Evolutionary conservation across 1,140 invertebrate genomes (phyloP).

Genomic region (Caenorhabditis elegans): DNA sequence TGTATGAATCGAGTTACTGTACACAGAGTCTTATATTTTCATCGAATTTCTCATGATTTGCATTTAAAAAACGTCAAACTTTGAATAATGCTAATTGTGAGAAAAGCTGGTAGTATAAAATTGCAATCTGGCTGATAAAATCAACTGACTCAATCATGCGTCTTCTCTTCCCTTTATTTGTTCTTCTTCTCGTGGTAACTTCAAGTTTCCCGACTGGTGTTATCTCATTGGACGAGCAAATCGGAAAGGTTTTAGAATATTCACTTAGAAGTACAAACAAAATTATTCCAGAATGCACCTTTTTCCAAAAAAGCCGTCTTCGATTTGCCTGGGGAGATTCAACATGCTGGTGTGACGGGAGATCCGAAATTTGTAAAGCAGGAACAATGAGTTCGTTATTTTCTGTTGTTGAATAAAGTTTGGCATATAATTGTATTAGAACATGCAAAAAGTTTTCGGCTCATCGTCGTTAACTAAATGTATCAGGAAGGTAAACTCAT

Average conservation of each 20-base stretch:
- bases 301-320: background rate
- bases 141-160: slow-evolving; percentile 3
- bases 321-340: background rate
- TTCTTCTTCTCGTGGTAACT: too few relatives aligned
- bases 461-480: too few relatives aligned
- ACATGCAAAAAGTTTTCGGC: too few relatives aligned
- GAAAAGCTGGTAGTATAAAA: background rate
- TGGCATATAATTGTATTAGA: too few relatives aligned
- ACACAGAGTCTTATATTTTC: background rate
- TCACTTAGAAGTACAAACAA: too few relatives aligned
- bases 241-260: too few relatives aligned
- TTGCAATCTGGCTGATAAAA: background rate
- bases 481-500: too few relatives aligned
- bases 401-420: too few relatives aligned
- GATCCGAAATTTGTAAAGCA: background rate
- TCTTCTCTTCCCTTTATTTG: background rate
- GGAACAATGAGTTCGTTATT: too few relatives aligned
- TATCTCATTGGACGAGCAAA: background rate
- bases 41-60: background rate
- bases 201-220: background rate
- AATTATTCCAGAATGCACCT: background rate
- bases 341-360: background rate
- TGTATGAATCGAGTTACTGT: background rate
- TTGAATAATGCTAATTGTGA: background rate
- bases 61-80: background rate